Evolutionary conservation across 2,113 vertebrate species (phyloP), one percentile per base, ranked within the genome.

Genomic region (Dicaeum eximium): DNA sequence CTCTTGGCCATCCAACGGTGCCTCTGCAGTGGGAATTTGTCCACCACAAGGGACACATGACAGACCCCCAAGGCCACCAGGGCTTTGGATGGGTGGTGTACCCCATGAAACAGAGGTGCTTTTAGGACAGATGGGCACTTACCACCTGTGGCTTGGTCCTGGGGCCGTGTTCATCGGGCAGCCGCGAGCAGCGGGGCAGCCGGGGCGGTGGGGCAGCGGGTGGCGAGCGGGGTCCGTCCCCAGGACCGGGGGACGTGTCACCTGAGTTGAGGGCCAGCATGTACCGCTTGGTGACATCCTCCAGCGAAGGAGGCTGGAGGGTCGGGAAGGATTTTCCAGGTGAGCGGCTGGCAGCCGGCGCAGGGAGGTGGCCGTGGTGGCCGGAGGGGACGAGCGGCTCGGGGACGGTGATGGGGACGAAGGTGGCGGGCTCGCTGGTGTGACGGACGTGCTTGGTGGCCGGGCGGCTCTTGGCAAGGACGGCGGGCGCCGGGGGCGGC

Each of bases 91-190:
- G 30, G n/a, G 16, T 15, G 33, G 25, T 0, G 8, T 15, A 44
- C 14, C 50, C 19, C 2, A 0, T 1, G 22, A 58, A 51, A 80
- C 1, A 1, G 58, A 38, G 62, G 14, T 28, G 58, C 6, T 62
- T 24, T 54, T 11, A 53, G 80, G 54, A 73, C 2, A 42, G 87
- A 91, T 2, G 64, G 30, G 66, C 28, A 99, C 99, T 99, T 96
- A 99, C 99, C 99, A 99, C 99, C 97, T 98, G 98, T 1, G 99
- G 99, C 94, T 99, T 99, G 97, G 97, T 98, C 93, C 95, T 98
- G 96, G 98, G 70, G 96, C 94, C 56, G 16, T 97, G 84, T 8
- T 99, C 98, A 4, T 98, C 98, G 0, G 90, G 95, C 5, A 95
- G 96, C 28, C 95, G 96, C 1, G 93, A 86, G 62, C 98, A 98